These are phyloP conservation scores for Chaetophractus vellerosus DNA, from an alignment of 2,797 vertebrate species.

Conservation along the genomic window DNA sequence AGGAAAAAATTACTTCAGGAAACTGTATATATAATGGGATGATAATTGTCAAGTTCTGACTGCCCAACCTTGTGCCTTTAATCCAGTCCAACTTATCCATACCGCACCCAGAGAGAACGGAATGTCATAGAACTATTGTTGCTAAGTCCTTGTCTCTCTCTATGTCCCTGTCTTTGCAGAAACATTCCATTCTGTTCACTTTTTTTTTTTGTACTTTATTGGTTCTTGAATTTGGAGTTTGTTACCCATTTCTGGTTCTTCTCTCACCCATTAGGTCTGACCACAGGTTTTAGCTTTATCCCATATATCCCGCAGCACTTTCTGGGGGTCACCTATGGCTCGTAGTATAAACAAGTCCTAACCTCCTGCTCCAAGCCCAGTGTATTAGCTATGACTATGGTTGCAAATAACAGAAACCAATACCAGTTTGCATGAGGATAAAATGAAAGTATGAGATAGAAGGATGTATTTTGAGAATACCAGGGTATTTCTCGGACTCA, in stretches of 20 bases:
- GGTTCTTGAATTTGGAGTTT: constrained; percentile 15
- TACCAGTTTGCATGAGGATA: neutral
- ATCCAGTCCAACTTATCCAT: neutral
- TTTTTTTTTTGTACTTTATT: neutral
- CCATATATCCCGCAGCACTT: neutral
- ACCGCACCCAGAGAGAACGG: neutral
- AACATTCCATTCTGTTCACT: neutral
- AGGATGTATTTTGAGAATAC: neutral
- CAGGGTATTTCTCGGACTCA: neutral
- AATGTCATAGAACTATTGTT: neutral
- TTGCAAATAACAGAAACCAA: neutral
- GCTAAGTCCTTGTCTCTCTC: neutral
- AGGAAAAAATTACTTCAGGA: neutral
- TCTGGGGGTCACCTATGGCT: neutral
- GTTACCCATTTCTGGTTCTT: neutral
- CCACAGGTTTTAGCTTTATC: neutral
- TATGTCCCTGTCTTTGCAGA: neutral
- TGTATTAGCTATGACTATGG: neutral
- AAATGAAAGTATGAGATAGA: neutral
- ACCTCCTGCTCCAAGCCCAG: neutral
- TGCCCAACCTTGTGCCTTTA: neutral
- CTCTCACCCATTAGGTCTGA: neutral
- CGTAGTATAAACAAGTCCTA: neutral
- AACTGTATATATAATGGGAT: neutral
- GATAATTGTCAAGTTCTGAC: neutral